Base-by-base conservation (phyloP, 1,140 invertebrate genomes). In the Microplitis demolitor region DNA sequence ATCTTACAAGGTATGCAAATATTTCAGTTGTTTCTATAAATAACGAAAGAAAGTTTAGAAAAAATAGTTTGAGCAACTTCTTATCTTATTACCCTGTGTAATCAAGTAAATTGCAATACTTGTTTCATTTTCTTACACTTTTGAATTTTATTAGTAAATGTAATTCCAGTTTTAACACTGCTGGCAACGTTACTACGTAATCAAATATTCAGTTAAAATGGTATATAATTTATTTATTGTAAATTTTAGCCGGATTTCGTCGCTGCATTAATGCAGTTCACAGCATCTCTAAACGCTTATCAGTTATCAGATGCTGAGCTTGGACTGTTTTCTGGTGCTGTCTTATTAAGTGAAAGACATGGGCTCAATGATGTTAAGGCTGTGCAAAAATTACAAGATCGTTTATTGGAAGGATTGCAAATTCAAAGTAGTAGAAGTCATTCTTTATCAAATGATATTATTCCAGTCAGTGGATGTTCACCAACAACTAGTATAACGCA, bases 271-370 rank as follows among this genome's bases (percentile, higher is more conserved):
- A 88, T 95, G 80, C 92, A 95, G 78, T 97, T 98, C 88, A 91
- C 95, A 45, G 90, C 90, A 69, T 90, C 91, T 9, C 89, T 98
- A 80, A 95, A 94, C 78, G 90, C 90, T 37, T 88, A 97, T 76
- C 91, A 92, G 74, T 85, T 97, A 75, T 94, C 93, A 77, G 97
- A 98, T 78, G 93, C 95, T 6, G 97, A 98, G 87, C 88, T 98
- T 73, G 97, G 95, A 0, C 87, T 98, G 31, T 96, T 96, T 85
- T 95, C 94, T 4, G 95, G 93, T 13, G 91, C 95, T 63, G 93
- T 98, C 61, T 87, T 99, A 60, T 88, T 97, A 60, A 91, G 95
- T 63, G 94, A 94, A 71, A 88, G 96, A 80, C 87, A 90, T 6
- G 95, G 93, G 3, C 89, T 98, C 53, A 93, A 91, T 61, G 95